Evolutionary conservation across 2,888 invertebrate species (phyloP).

Genomic region (Lingula anatina): DNA sequence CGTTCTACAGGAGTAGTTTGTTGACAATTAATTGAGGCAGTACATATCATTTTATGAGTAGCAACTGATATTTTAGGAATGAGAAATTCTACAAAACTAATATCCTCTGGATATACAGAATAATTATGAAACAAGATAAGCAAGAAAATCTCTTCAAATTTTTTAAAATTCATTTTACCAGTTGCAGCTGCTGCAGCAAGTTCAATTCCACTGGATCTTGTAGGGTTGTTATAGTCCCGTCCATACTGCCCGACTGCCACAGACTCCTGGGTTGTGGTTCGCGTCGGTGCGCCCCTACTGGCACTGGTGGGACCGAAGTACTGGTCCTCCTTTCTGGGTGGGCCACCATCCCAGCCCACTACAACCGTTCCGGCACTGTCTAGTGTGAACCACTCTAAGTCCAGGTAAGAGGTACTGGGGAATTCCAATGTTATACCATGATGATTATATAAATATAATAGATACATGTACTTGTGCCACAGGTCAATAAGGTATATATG

Average conservation of each 20-base stretch:
- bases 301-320: slow-evolving; percentile 12
- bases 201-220: slow-evolving; percentile 37
- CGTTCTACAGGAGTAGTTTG: too few species aligned
- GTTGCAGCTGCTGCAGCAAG: slow-evolving; percentile 46
- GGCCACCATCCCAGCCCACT: slow-evolving; percentile 43
- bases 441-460: not conserved
- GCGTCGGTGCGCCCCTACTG: slow-evolving; percentile 7
- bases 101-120: too few species aligned
- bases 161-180: too few species aligned
- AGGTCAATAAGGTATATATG: not conserved
- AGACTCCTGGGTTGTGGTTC: too few species aligned
- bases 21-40: too few species aligned
- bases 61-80: too few species aligned
- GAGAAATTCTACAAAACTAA: too few species aligned
- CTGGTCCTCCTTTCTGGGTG: slow-evolving; percentile 4
- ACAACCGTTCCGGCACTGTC: slow-evolving; percentile 46
- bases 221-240: slow-evolving; percentile 8
- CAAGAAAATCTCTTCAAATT: too few species aligned
- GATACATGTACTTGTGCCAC: not conserved
- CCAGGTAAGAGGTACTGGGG: slow-evolving; percentile 41
- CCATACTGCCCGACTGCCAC: not conserved
- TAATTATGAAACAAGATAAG: too few species aligned
- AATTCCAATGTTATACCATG: not conserved
- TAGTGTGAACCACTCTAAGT: slow-evolving; percentile 49
- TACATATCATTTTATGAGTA: too few species aligned